phyloP scores from a whole-genome alignment of 2,888 invertebrate genomes.

The Drosophila yooni region DNA sequence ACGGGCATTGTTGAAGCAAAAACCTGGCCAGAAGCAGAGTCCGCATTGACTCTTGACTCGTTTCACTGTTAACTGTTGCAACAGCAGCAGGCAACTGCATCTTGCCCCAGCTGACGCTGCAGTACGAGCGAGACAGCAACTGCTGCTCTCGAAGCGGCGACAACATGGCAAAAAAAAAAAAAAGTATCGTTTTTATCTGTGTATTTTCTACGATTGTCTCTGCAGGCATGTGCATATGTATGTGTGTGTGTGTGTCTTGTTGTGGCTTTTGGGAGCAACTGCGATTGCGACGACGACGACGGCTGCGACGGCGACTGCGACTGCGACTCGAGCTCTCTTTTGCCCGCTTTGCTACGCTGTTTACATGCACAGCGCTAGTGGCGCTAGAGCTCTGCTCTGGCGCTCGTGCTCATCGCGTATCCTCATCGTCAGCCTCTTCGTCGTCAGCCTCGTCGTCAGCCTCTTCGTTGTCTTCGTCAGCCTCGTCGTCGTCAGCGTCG shows the following conservation, averaged over 20 bases:
- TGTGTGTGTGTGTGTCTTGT: conserved; percentile 5
- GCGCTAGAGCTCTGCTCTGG: conserved; percentile 56
- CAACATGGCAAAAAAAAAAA: conserved; percentile 47
- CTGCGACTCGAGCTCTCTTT: conserved; percentile 41
- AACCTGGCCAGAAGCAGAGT: conserved; percentile 11
- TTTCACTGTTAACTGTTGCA: conserved; percentile 57
- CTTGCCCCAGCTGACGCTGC: not conserved
- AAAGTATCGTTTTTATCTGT: conserved; percentile 78
- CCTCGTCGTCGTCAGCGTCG: conserved; percentile 20
- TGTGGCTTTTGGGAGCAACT: conserved; percentile 8
- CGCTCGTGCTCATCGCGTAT: conserved; percentile 14
- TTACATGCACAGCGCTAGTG: conserved; percentile 33
- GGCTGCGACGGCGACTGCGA: conserved; percentile 37
- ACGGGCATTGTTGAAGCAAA: conserved; percentile 17
- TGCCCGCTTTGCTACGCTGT: conserved; percentile 38
- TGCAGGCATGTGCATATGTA: conserved; percentile 48
- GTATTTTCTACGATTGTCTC: conserved; percentile 71
- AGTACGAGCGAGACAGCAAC: conserved; percentile 39
- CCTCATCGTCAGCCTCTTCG: conserved; percentile 22
- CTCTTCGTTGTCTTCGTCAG: conserved; percentile 12
- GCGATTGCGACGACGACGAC: conserved; percentile 1
- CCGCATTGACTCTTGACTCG: conserved; percentile 48
- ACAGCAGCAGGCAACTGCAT: conserved; percentile 22
- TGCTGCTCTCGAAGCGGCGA: conserved; percentile 47
- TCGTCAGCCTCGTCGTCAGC: conserved; percentile 42